These are phyloP conservation scores for Seriola quinqueradiata DNA, from an alignment of 2,113 vertebrate species.

Conservation along the genomic window DNA sequence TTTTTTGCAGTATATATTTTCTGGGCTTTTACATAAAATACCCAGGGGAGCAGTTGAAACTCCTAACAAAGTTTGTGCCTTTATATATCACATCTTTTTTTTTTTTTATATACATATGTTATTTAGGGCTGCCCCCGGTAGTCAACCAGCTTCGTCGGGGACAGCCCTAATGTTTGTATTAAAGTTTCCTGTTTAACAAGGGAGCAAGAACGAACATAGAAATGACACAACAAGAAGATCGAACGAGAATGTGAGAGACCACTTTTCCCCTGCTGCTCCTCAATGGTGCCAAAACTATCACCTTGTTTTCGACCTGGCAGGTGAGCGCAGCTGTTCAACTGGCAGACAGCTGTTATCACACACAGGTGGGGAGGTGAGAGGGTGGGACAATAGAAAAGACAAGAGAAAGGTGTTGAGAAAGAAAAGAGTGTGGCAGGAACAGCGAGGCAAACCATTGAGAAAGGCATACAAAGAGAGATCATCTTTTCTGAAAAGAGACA, in stretches of 20 bases:
- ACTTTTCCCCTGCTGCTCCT: conserved; percentile 3
- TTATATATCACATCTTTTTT: too few species aligned
- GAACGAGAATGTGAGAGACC: neutral
- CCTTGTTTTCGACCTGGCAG: conserved; percentile 46
- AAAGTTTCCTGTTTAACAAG: neutral
- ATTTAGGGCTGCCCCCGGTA: too few species aligned
- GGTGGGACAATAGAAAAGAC: neutral
- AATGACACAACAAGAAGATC: neutral
- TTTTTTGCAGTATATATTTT: too few species aligned
- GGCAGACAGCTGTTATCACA: conserved; percentile 37
- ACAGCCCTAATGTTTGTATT: neutral
- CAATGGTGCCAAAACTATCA: conserved; percentile 31
- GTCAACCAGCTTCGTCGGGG: too few species aligned
- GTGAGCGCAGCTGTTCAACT: conserved; percentile 54
- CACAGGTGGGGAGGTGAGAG: conserved; percentile 30
- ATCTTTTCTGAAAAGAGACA: neutral
- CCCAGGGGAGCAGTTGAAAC: too few species aligned
- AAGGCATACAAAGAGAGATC: neutral
- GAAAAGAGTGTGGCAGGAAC: neutral
- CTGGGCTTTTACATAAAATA: too few species aligned
- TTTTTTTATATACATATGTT: too few species aligned
- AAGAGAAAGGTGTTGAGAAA: neutral
- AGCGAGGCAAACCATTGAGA: neutral
- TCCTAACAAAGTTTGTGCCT: too few species aligned
- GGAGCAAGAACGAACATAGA: neutral